A percentile compares a stretch with the other conserved stretches of the same genome.
Conservation (phyloP, 2,113 vertebrate genomes). For the Eudyptes chrysolophus region DNA sequence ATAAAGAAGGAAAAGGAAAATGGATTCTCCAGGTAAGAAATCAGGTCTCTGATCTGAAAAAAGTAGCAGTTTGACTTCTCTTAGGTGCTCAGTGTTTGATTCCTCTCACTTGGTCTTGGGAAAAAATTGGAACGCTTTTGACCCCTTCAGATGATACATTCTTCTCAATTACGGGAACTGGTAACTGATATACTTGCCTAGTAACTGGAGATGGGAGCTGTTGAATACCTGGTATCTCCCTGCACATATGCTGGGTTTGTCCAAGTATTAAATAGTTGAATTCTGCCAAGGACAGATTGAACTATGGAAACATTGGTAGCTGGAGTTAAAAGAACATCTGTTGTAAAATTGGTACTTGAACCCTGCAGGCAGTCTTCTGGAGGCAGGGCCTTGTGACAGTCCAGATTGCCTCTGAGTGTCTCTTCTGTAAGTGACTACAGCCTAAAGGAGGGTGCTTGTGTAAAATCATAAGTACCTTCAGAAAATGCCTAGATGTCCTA, state of each 20-base stretch:
- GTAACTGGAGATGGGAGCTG: not conserved
- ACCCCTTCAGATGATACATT: accelerated
- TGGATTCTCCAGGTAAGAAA: conserved; percentile 88
- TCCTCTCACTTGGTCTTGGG: not conserved
- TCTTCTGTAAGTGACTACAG: not conserved
- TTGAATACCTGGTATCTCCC: not conserved
- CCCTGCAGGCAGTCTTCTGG: not conserved
- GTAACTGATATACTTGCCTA: not conserved
- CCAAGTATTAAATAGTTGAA: not conserved
- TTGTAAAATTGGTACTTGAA: not conserved
- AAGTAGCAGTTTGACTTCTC: not conserved
- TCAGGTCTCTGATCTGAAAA: not conserved
- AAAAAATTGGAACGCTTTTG: not conserved
- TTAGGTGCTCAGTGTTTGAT: not conserved
- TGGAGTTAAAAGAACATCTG: not conserved
- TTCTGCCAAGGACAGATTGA: not conserved
- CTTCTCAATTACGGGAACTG: accelerated
- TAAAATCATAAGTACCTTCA: not conserved
- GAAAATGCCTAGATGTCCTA: not conserved
- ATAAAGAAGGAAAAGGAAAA: conserved; percentile 94
- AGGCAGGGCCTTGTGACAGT: not conserved
- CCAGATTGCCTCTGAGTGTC: not conserved
- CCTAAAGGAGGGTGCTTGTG: not conserved
- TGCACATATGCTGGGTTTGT: not conserved
- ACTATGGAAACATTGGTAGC: not conserved